These are phyloP conservation scores for Cynaeus angustus DNA, from an alignment of 2,888 invertebrate species.

Conservation along the genomic window DNA sequence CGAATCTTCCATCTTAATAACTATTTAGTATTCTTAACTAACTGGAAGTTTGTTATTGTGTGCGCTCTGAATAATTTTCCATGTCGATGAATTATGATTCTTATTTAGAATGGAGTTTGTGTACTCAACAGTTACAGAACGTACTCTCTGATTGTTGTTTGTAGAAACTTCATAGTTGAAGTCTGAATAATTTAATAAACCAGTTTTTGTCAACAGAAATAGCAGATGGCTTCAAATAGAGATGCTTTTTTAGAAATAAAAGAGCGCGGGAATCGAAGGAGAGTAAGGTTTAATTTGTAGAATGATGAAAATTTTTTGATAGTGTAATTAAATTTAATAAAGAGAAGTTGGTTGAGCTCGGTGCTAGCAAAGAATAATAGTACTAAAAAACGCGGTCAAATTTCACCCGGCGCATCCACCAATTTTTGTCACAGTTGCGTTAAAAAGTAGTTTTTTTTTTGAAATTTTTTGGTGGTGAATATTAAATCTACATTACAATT, in stretches of 20 bases:
- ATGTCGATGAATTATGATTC: constrained; percentile 28
- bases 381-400: too few relatives aligned
- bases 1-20: constrained; percentile 43
- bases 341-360: too few relatives aligned
- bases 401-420: too few relatives aligned
- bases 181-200: background rate
- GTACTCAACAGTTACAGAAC: background rate
- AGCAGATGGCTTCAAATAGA: constrained; percentile 14
- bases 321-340: background rate
- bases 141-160: background rate
- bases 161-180: background rate
- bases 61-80: constrained; percentile 51
- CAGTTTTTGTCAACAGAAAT: constrained; percentile 1
- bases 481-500: too few relatives aligned
- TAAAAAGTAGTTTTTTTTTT: too few relatives aligned
- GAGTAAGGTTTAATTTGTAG: background rate
- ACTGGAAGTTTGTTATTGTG: constrained; percentile 48
- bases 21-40: constrained; percentile 52
- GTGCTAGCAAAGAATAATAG: constrained; percentile 5
- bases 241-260: too few relatives aligned
- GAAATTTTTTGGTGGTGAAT: too few relatives aligned
- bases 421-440: too few relatives aligned
- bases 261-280: too few relatives aligned
- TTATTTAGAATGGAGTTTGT: constrained; percentile 16
- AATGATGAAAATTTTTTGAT: background rate